phyloP scores from a whole-genome alignment of 30 jellyfish, hydroid and myxozoan genomes.

The Turritopsis rubra region DNA sequence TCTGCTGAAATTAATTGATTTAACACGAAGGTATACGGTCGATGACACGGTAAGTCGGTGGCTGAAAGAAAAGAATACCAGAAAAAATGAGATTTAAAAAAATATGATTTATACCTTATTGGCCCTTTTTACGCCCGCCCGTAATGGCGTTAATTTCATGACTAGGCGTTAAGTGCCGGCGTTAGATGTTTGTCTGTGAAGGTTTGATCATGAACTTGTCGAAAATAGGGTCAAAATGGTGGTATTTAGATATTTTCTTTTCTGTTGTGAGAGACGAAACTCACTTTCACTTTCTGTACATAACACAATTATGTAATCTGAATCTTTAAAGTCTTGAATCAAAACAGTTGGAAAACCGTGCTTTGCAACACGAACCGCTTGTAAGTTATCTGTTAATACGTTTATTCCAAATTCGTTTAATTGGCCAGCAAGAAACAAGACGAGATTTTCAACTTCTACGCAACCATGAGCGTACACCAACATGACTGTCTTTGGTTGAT shows the following conservation, averaged over 20 bases:
- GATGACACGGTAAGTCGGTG: slow-evolving; percentile 5
- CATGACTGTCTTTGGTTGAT: slow-evolving; percentile 9
- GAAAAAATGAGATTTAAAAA: background rate
- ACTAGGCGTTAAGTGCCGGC: too few species aligned
- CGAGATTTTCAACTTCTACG: slow-evolving; percentile 16
- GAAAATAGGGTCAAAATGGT: background rate
- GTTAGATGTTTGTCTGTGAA: too few species aligned
- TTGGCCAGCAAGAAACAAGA: slow-evolving; percentile 8
- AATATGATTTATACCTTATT: background rate
- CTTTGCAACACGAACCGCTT: slow-evolving; percentile 6
- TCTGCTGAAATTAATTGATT: slow-evolving; percentile 13
- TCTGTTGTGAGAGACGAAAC: background rate
- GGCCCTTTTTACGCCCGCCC: too few species aligned
- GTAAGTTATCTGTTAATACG: slow-evolving; percentile 22
- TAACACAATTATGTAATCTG: slow-evolving; percentile 20
- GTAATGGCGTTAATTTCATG: too few species aligned
- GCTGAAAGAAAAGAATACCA: background rate
- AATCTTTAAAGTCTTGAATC: slow-evolving; percentile 6
- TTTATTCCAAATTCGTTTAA: slow-evolving; percentile 8
- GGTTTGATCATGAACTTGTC: background rate
- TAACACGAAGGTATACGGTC: slow-evolving; percentile 14
- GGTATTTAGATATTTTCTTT: too few species aligned
- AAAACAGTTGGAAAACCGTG: slow-evolving; percentile 15
- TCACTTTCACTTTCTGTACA: slow-evolving; percentile 23
- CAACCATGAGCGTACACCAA: slow-evolving; percentile 34